Base-by-base conservation (phyloP, 2,888 invertebrate genomes). In the Troides oblongomaculatus region DNA sequence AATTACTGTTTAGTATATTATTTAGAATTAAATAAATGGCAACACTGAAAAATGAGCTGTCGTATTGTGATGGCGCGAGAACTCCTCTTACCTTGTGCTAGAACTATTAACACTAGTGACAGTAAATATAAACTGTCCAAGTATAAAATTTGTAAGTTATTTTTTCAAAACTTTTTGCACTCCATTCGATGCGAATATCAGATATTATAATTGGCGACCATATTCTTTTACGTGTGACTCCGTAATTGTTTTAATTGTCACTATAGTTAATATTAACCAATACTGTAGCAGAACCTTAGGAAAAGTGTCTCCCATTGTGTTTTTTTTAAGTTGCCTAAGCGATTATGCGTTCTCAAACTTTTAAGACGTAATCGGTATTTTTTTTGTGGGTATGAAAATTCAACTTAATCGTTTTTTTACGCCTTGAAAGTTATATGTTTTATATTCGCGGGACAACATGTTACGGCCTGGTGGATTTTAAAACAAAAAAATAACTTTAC, bases 391-490 rank as follows among this genome's bases (percentile, higher is more conserved):
- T 36, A 64, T 43, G 8, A 4, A 39, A 61, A 39, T 2, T 25
- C 64, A 23, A 66, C 62, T 57, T 30, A 56, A 50, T 39, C 0
- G 61, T 66, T 71, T 36, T 69, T 69, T 69, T 69, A 74, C 72
- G 74, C 70, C 74, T 74, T 70, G 71, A 75, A 72, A 77, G 74
- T 74, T 72, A 69, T 57, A 64, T 53, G 50, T 69, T 73, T 68
- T 75, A 70, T 73, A 72, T 75, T 66, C 63, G 62, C 71, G 76
- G 75, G 77, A 74, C 75, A 73, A 76, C 74, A 75, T 78, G 74
- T 77, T 76, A 73, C 78, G 77, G 82, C 76, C 77, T 77, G 74
- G 75, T 78, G 74, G 75, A 72, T 71, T 73, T 73, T 70, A 74
- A 74, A 71, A 53, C 53, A 53, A 18, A 72, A 21, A 69, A 66